Conservation (phyloP, 2,113 vertebrate genomes). For the Thunnus maccoyii region DNA sequence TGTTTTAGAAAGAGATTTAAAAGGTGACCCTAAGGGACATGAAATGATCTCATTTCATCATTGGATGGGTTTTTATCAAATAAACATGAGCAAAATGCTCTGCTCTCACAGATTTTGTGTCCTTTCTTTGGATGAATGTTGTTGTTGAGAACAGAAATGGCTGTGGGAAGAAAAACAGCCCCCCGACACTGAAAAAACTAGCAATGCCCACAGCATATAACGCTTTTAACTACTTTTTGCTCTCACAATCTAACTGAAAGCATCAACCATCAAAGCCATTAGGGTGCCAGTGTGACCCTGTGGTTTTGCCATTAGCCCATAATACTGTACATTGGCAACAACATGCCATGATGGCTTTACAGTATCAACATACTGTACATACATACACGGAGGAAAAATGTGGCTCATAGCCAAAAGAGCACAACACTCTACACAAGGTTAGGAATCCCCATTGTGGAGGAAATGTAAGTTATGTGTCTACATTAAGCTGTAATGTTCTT, state of each 20-base stretch:
- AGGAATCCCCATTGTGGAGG: conserved; percentile 63
- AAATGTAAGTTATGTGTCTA: conserved; percentile 77
- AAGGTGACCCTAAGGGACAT: conserved; percentile 56
- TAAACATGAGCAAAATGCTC: conserved; percentile 62
- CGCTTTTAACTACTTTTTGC: conserved; percentile 71
- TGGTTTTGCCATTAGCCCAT: conserved; percentile 71
- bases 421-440: conserved; percentile 48
- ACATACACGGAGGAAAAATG: conserved; percentile 53
- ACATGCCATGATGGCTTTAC: conserved; percentile 44
- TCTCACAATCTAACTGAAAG: conserved; percentile 72
- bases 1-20: conserved; percentile 49
- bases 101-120: conserved; percentile 37
- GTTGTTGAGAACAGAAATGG: conserved; percentile 58
- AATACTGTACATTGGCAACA: conserved; percentile 66
- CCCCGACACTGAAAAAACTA: conserved; percentile 52
- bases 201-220: conserved; percentile 57
- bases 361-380: conserved; percentile 49
- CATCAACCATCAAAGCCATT: conserved; percentile 75
- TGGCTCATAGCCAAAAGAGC: conserved; percentile 59
- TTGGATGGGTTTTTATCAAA: conserved; percentile 63
- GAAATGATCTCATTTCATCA: conserved; percentile 63
- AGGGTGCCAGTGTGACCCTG: conserved; percentile 67
- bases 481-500: conserved; percentile 76
- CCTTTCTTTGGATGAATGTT: conserved; percentile 58
- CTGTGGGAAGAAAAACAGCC: conserved; percentile 55